These are phyloP conservation scores for Drosophila mercatorum DNA, from an alignment of 2,888 invertebrate species.

Conservation along the genomic window DNA sequence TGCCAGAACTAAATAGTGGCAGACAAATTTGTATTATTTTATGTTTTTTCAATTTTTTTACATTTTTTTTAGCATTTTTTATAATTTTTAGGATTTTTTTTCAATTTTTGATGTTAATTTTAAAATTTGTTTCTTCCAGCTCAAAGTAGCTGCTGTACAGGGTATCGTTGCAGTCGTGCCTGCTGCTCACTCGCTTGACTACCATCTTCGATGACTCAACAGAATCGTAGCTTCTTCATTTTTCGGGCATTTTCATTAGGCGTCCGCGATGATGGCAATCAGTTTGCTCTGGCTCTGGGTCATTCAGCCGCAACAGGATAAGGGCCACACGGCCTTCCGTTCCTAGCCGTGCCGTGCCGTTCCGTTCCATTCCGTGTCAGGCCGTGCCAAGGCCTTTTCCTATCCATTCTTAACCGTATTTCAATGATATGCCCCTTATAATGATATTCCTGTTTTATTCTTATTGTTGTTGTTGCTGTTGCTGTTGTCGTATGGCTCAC, in stretches of 20 bases:
- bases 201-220: constrained; percentile 65
- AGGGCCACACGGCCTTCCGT: constrained; percentile 57
- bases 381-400: constrained; percentile 7
- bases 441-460: constrained; percentile 47
- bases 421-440: constrained; percentile 49
- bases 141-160: not conserved
- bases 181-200: not conserved
- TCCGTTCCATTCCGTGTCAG: constrained; percentile 4
- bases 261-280: constrained; percentile 67
- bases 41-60: not conserved
- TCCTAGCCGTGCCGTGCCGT: constrained; percentile 23
- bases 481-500: constrained; percentile 44
- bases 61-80: not conserved
- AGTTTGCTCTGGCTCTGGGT: constrained; percentile 55
- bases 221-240: constrained; percentile 55
- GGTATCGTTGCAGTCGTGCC: constrained; percentile 5
- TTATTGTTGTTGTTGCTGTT: constrained; percentile 2
- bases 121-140: not conserved
- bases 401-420: constrained; percentile 35
- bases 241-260: constrained; percentile 72
- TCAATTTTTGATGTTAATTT: not conserved
- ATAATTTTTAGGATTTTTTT: not conserved
- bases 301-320: constrained; percentile 67
- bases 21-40: not conserved
- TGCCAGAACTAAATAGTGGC: accelerated